Evolutionary conservation across 2,888 invertebrate species (phyloP), one percentile per base, ranked within the genome.

Genomic region (Habrosyne pyritoides): DNA sequence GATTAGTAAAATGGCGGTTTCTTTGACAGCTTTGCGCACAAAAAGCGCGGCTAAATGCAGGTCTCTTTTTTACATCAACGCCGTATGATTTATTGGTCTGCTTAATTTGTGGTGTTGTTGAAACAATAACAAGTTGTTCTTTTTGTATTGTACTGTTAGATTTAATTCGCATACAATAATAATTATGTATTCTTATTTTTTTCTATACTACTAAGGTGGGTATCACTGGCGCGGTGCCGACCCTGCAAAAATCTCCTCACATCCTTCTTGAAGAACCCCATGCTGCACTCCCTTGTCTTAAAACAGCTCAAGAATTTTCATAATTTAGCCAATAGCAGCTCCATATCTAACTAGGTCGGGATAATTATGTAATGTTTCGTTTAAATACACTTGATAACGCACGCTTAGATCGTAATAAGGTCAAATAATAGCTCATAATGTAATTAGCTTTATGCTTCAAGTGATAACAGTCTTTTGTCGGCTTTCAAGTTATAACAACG

Each of bases 21-120:
- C 58, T 69, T 69, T 71, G 67, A 64, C 62, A 63, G 56, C 10
- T 69, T 69, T 61, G 66, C 66, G 62, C 48, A 33, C n/a, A 66
- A 69, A 69, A 70, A 71, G 53, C 30, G 63, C 53, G 62, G 61
- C 53, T 67, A 71, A 63, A 67, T 67, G 36, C 46, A 21, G 30
- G 47, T 21, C 63, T 61, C 55, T 14, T 22, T 50, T 50, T 50
- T 18, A 30, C 18, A 42, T 18, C 18, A 42, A 18, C 42, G n/a
- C n/a, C 2, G 6, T 22, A 60, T 69, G 69, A 69, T 69, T 67
- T 66, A 69, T 59, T 58, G 22, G 49, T 62, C 47, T 48, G 54
- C 53, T 46, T 30, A 12, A 30, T 36, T 14, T 6, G 14, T 14
- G 24, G 24, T 24, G 3, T 5, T 14, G 36, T 36, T 36, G 6